Percentiles rank a stretch among this genome's conserved stretches.
phyloP scores from a whole-genome alignment of 2,888 invertebrate genomes.

The Vannuccia rotundouncinata region DNA sequence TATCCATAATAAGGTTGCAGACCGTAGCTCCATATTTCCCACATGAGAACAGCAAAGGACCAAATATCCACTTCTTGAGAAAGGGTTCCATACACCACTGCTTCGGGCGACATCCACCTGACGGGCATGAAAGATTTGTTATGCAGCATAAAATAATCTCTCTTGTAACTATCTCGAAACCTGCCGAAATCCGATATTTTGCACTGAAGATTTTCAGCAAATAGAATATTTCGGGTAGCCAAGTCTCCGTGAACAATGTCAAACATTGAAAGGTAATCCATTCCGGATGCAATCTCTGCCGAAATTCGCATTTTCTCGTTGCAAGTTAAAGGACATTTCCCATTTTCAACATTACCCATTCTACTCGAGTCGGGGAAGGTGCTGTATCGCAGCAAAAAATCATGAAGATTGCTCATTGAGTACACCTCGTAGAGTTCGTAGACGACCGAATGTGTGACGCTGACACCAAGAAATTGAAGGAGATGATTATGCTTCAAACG shows the following conservation, averaged over 20 bases:
- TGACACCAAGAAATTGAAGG: conserved; percentile 84
- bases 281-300: conserved; percentile 49
- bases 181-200: conserved; percentile 57
- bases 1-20: conserved; percentile 58
- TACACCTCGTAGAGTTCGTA: conserved; percentile 97
- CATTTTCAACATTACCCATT: conserved; percentile 31
- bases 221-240: conserved; percentile 55
- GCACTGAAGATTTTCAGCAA: conserved; percentile 48
- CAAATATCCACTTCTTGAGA: conserved; percentile 58
- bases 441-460: conserved; percentile 74
- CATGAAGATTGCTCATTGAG: conserved; percentile 87
- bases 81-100: conserved; percentile 56
- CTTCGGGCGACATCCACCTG: conserved; percentile 58
- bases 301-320: conserved; percentile 49
- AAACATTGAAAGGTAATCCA: conserved; percentile 53
- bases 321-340: conserved; percentile 39
- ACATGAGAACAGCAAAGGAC: conserved; percentile 58
- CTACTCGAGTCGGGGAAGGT: conserved; percentile 36
- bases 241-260: conserved; percentile 55
- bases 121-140: conserved; percentile 58
- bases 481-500: conserved; percentile 90
- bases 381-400: conserved; percentile 64
- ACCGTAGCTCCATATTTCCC: conserved; percentile 58
- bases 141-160: conserved; percentile 52
- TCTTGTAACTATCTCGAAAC: conserved; percentile 53